These are phyloP conservation scores for Heliconius melpomene DNA, from an alignment of 1,140 invertebrate species.

Conservation along the genomic window DNA sequence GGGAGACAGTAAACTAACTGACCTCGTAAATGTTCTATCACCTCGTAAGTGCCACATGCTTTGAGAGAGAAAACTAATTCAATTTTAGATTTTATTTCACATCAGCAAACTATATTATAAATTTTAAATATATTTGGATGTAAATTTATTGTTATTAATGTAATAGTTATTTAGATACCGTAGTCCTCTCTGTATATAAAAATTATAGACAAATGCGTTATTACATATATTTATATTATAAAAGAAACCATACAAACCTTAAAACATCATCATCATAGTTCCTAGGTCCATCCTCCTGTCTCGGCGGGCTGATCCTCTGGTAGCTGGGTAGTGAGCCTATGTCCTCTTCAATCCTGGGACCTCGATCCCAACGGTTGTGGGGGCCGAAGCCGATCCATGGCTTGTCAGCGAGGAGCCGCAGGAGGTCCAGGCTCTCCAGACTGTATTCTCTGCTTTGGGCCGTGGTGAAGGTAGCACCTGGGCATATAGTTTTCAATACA, in stretches of 20 bases:
- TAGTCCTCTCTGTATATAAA: no score
- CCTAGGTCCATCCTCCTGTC: conserved; percentile 26
- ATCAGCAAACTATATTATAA: no score
- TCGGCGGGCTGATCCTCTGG: conserved; percentile 16
- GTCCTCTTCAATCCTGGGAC: conserved; percentile 47
- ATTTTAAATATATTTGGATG: no score
- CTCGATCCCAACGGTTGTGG: conserved; percentile 53
- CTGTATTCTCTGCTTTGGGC: conserved; percentile 51
- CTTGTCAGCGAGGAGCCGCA: conserved; percentile 55
- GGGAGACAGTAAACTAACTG: no score
- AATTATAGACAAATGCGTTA: not conserved
- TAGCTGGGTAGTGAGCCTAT: conserved; percentile 22
- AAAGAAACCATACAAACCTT: conserved; percentile 41
- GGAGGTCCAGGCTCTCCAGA: conserved; percentile 52
- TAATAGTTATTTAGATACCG: no score
- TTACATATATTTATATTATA: not conserved
- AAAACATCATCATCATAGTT: conserved; percentile 50
- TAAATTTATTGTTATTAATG: no score
- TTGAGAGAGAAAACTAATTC: no score
- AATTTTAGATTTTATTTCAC: no score
- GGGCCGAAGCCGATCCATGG: conserved; percentile 48
- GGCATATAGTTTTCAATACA: not conserved
- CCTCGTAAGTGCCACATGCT: no score
- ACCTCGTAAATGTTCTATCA: no score
- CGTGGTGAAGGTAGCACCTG: conserved; percentile 49